These are phyloP conservation scores for Myocastor coypus DNA, from an alignment of 2,113 vertebrate genomes.

Conservation along the genomic window DNA sequence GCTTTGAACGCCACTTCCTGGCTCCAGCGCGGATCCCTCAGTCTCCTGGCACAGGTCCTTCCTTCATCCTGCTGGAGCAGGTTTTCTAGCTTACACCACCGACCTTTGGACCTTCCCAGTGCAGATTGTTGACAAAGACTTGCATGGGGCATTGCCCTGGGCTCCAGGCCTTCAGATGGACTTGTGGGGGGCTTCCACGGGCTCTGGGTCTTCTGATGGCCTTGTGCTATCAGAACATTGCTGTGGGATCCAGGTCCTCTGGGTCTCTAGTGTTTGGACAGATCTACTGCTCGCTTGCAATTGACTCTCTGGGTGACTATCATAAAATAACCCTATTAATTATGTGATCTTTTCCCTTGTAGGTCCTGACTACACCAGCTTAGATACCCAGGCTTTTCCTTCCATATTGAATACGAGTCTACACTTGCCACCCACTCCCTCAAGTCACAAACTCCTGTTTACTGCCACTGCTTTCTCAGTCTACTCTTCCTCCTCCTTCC, in stretches of 20 bases:
- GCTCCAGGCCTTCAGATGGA: background rate
- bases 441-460: background rate
- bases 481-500: background rate
- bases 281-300: background rate
- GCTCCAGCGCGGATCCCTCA: background rate
- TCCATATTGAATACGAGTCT: background rate
- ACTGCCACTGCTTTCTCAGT: background rate
- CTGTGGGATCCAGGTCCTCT: background rate
- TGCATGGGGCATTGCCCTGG: background rate
- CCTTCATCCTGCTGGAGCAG: background rate
- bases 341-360: background rate
- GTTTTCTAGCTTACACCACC: background rate
- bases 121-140: background rate
- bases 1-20: background rate
- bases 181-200: too few species aligned
- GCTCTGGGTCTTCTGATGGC: background rate
- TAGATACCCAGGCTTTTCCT: background rate
- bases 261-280: background rate
- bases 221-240: background rate
- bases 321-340: background rate
- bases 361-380: background rate
- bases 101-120: background rate
- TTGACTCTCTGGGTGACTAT: background rate
- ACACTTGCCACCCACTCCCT: background rate
- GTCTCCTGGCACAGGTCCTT: background rate